These are phyloP conservation scores for Colistium nudipinnis DNA, from an alignment of 2,113 vertebrate genomes.

Conservation along the genomic window DNA sequence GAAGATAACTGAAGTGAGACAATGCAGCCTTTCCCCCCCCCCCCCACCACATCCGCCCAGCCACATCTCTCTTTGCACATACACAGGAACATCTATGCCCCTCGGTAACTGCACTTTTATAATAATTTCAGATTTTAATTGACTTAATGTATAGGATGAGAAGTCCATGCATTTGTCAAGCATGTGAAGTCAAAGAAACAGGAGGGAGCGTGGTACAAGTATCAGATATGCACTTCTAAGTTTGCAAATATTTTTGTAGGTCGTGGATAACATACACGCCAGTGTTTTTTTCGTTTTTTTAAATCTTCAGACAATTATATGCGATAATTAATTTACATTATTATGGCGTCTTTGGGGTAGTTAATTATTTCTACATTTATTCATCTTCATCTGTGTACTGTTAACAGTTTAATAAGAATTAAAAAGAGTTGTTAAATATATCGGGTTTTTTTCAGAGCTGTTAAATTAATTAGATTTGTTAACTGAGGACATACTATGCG, in stretches of 20 bases:
- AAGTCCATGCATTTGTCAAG: not conserved
- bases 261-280: not conserved
- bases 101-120: slow-evolving; percentile 33
- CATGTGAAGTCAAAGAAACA: slow-evolving; percentile 9
- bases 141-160: slow-evolving; percentile 1
- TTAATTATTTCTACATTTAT: not conserved
- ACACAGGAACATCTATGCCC: slow-evolving; percentile 17
- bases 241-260: slow-evolving; percentile 2
- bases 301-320: not conserved
- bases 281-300: too few species aligned
- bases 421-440: not conserved
- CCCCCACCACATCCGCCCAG: slow-evolving; percentile 27
- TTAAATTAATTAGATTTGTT: not conserved
- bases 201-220: not conserved
- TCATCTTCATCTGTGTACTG: not conserved
- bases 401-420: not conserved
- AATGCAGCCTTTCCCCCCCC: slow-evolving; percentile 43
- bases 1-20: slow-evolving; percentile 49
- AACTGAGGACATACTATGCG: not conserved
- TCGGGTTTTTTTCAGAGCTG: too few species aligned
- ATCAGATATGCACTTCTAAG: not conserved
- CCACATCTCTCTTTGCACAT: slow-evolving; percentile 26
- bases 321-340: not conserved
- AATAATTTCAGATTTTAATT: not conserved
- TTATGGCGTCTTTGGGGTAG: not conserved